Conservation (phyloP, 1,140 invertebrate genomes). For the Gryllus bimaculatus region DNA sequence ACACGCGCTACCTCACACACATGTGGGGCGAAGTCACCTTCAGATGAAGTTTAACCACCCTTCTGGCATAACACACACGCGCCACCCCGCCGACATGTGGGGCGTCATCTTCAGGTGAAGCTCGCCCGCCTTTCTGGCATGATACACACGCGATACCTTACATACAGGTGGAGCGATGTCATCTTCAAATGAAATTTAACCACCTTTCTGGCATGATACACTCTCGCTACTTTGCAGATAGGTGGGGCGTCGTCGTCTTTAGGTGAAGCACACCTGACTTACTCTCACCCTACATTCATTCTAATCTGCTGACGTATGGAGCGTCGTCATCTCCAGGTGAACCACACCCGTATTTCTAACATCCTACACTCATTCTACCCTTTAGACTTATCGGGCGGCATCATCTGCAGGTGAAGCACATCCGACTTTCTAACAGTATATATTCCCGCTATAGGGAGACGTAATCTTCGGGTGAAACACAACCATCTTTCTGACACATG, state of each 20-base stretch:
- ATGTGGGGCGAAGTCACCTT: conserved; percentile 68
- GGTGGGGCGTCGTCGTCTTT: conserved; percentile 66
- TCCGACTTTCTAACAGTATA: conserved; percentile 77
- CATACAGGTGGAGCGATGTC: conserved; percentile 66
- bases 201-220: no score
- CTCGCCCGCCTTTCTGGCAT: conserved; percentile 66
- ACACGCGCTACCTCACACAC: conserved; percentile 49
- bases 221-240: no score
- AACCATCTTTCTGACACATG: no score
- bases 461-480: conserved; percentile 58
- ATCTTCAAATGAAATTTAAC: no score
- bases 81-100: conserved; percentile 58
- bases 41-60: conserved; percentile 67
- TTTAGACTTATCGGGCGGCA: conserved; percentile 51
- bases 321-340: no score
- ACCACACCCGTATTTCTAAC: conserved; percentile 63
- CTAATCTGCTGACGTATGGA: no score
- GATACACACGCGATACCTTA: conserved; percentile 52
- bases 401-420: conserved; percentile 64
- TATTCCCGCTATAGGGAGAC: conserved; percentile 55
- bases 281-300: no score
- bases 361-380: conserved; percentile 52
- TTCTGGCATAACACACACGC: conserved; percentile 66
- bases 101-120: conserved; percentile 64
- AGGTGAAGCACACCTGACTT: no score